Evolutionary conservation across 2,888 invertebrate species (phyloP).

Genomic region (Gonocerus acuteangulatus): DNA sequence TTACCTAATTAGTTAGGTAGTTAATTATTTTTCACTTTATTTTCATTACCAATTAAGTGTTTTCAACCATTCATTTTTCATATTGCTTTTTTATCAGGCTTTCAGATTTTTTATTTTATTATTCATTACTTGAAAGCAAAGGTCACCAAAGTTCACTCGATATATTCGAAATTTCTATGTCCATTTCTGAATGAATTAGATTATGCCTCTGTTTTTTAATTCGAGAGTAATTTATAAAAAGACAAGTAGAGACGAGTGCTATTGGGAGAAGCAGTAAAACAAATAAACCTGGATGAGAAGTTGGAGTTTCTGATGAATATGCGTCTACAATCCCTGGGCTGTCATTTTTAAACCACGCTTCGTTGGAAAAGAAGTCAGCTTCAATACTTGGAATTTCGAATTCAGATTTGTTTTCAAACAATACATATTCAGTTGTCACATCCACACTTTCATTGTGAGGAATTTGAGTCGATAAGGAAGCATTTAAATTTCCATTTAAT

Average conservation of each 20-base stretch:
- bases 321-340: conserved; percentile 31
- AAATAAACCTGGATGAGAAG: conserved; percentile 34
- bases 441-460: not conserved
- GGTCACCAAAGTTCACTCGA: conserved; percentile 37
- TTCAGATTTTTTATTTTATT: not conserved
- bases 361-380: conserved; percentile 26
- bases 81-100: no score
- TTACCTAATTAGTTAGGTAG: no score
- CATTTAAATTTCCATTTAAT: not conserved
- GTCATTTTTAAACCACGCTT: conserved; percentile 30
- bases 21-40: no score
- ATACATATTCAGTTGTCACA: not conserved
- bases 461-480: not conserved
- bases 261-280: conserved; percentile 31
- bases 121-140: conserved; percentile 28
- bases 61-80: no score
- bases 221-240: conserved; percentile 29
- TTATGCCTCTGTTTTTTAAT: conserved; percentile 22
- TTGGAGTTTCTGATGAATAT: conserved; percentile 31
- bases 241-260: conserved; percentile 29
- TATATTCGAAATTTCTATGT: conserved; percentile 35
- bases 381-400: not conserved
- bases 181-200: conserved; percentile 28
- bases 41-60: no score
- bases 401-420: not conserved